These are phyloP conservation scores for Thereva unica DNA, from an alignment of 2,888 invertebrate genomes.

Conservation along the genomic window DNA sequence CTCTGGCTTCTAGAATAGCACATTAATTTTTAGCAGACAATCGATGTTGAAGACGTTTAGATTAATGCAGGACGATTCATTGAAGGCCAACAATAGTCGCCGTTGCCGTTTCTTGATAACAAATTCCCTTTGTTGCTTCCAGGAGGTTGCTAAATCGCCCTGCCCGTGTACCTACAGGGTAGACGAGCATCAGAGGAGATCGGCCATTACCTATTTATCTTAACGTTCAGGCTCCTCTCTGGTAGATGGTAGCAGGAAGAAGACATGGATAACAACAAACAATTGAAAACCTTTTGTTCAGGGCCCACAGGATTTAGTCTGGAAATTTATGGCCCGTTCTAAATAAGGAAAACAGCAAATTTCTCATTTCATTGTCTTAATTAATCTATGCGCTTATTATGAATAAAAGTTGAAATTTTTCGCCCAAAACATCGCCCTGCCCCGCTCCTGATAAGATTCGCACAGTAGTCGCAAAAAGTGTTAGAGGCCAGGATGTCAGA, in stretches of 20 bases:
- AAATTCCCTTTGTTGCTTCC: conserved; percentile 26
- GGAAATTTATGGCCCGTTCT: conserved; percentile 7
- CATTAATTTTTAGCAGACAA: conserved; percentile 33
- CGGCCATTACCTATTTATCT: conserved; percentile 31
- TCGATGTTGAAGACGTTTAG: conserved; percentile 33
- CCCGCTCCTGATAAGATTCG: background rate
- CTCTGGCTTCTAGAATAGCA: conserved; percentile 29
- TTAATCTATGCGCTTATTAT: conserved; percentile 3
- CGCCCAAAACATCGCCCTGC: background rate
- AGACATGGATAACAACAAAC: conserved; percentile 23
- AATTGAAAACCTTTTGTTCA: conserved; percentile 30
- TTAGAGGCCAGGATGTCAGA: background rate
- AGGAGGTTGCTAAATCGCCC: conserved; percentile 2
- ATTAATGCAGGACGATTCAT: conserved; percentile 32
- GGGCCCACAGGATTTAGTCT: background rate
- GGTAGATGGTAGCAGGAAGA: conserved; percentile 9
- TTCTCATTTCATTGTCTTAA: no score
- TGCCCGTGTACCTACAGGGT: no score
- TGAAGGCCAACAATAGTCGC: conserved; percentile 29
- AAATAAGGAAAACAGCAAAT: no score
- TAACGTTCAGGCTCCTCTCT: conserved; percentile 20
- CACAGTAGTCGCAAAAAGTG: background rate
- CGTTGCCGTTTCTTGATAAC: conserved; percentile 25
- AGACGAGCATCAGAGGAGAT: background rate
- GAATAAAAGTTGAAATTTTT: conserved; percentile 6